A percentile compares a stretch with the other conserved stretches of the same genome.
Conservation (phyloP, 2,888 invertebrate genomes). For the Sphecodes monilicornis region DNA sequence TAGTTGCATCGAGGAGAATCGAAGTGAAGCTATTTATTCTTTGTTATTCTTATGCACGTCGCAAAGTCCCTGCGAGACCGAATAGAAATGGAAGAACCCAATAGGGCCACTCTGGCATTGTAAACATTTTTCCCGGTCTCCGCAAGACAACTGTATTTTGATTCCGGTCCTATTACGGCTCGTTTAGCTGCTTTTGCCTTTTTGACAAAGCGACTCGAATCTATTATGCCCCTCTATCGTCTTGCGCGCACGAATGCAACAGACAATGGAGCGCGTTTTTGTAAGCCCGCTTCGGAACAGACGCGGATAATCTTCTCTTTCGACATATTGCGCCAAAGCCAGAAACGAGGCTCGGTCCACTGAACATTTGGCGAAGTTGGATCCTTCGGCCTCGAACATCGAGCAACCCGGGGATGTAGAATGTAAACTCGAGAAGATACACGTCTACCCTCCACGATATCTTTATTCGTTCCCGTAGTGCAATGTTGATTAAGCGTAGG, state of each 20-base stretch:
- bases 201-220: conserved; percentile 83
- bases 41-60: too few relatives aligned
- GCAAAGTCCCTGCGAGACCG: background rate
- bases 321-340: conserved; percentile 81
- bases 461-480: conserved; percentile 1
- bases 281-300: conserved; percentile 69
- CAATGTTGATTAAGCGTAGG: background rate
- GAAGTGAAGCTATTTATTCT: too few relatives aligned
- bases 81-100: background rate
- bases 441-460: background rate
- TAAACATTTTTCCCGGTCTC: background rate
- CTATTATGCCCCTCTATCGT: conserved; percentile 64
- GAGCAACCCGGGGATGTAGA: conserved; percentile 47
- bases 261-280: conserved; percentile 53
- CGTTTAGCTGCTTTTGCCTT: conserved; percentile 83
- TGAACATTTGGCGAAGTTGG: conserved; percentile 71
- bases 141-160: conserved; percentile 79
- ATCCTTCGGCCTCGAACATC: conserved; percentile 32
- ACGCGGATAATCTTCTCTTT: conserved; percentile 81
- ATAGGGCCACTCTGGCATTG: background rate
- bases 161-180: conserved; percentile 81
- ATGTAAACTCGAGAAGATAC: conserved; percentile 7
- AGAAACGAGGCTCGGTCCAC: conserved; percentile 75
- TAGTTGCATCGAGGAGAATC: too few relatives aligned
- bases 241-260: conserved; percentile 35